Base-by-base conservation (phyloP, 2,113 vertebrate species). In the Lepus americanus region DNA sequence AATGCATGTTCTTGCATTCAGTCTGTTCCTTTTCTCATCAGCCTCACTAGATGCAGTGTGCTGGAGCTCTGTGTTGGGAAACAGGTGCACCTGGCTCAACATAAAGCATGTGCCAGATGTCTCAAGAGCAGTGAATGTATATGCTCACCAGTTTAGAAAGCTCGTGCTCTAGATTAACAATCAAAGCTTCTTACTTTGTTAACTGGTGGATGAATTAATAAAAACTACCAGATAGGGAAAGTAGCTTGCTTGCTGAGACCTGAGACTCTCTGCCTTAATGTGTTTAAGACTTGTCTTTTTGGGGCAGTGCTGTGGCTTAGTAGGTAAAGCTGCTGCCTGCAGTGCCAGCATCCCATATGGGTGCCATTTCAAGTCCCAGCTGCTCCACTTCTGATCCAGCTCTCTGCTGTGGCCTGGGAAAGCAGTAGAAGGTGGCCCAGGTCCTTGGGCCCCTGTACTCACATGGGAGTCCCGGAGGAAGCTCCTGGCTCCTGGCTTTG, bases 11-110 rank as follows among this genome's bases (percentile, higher is more conserved):
- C 92, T 87, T 69, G 31, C 11, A 1, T 67, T 63, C 90, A 90
- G 61, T 64, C 77, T 64, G 64, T 76, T 92, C 33, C 23, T 95
- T 83, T 91, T 39, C 66, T 95, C 76, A 51, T 81, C 77, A 67
- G 76, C 27, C 20, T 92, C 39, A 89, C 51, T 83, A 64, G 66
- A 70, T 64, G 87, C 33, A 74, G 83, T 92, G 76, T 96, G 64
- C 7, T 84, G 66, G n/a, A 44, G 74, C 11, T 53, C 27, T 74
- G 87, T 87, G 90, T 87, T 92, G 72, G 77, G 55, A 87, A 87
- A 87, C 66, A 95, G 84, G 89, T 72, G 67, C 7, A 67, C 39
- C 53, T 87, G 88, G 66, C 36, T 93, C 88, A 72, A 9, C 51
- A 31, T 74, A 53, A 29, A 22, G 29, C 73, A 67, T 44, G 64